These are phyloP conservation scores for Fragum whitleyi DNA, from an alignment of 2,888 invertebrate genomes.

Conservation along the genomic window DNA sequence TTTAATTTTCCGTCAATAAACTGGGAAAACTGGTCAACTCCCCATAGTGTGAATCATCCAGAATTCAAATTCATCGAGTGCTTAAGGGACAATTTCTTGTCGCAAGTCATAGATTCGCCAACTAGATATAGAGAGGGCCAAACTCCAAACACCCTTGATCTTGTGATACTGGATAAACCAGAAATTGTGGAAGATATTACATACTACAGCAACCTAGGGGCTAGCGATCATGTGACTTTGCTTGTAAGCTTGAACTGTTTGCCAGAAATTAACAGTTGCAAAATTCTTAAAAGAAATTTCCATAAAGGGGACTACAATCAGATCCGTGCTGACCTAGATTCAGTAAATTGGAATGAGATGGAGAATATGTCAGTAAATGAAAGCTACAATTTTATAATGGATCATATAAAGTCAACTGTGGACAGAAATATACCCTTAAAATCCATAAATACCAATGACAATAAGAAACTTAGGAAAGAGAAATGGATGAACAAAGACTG, in stretches of 20 bases:
- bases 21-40: neutral
- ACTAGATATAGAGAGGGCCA: too few species aligned
- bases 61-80: too few species aligned
- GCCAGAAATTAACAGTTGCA: neutral
- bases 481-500: too few species aligned
- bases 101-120: too few species aligned
- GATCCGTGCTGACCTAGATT: neutral
- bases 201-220: neutral
- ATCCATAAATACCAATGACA: neutral
- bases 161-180: too few species aligned
- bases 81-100: too few species aligned
- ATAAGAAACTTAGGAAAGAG: too few species aligned
- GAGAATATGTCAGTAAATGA: neutral
- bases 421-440: constrained; percentile 15
- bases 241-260: neutral
- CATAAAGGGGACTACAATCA: constrained; percentile 20
- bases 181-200: too few species aligned
- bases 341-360: constrained; percentile 8
- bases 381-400: neutral
- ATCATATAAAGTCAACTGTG: neutral
- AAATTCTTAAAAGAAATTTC: constrained; percentile 6
- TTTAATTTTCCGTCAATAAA: too few species aligned
- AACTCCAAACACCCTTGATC: too few species aligned
- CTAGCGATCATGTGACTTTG: constrained; percentile 32
- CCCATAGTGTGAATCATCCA: neutral